These are phyloP conservation scores for Archaeoteleia sp. DNA, from an alignment of 2,888 invertebrate genomes.

Conservation along the genomic window DNA sequence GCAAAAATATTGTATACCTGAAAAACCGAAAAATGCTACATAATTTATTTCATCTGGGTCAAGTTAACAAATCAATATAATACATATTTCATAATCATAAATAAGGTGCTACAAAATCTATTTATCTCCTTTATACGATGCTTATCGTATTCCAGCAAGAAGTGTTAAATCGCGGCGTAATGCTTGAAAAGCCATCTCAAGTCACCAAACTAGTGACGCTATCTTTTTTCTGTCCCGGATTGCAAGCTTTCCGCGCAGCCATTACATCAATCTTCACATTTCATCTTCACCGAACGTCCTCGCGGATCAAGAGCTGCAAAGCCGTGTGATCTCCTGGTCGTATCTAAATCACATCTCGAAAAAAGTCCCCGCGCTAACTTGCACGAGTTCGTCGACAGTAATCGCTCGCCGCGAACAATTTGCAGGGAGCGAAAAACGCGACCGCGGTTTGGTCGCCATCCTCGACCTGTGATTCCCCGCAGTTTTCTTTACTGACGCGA, in stretches of 20 bases:
- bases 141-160: neutral
- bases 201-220: neutral
- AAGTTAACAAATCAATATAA: no score
- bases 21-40: no score
- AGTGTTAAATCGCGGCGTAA: neutral
- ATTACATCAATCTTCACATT: slow-evolving; percentile 35
- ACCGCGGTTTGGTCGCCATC: slow-evolving; percentile 20
- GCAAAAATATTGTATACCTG: no score
- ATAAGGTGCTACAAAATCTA: no score
- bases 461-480: slow-evolving; percentile 12
- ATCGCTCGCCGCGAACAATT: slow-evolving; percentile 49
- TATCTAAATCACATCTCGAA: slow-evolving; percentile 37
- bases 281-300: slow-evolving; percentile 17
- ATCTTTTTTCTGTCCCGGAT: slow-evolving; percentile 1
- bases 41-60: no score
- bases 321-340: slow-evolving; percentile 13
- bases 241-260: slow-evolving; percentile 5
- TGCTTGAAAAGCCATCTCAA: neutral
- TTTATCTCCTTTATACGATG: no score
- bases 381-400: slow-evolving; percentile 31
- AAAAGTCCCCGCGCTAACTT: slow-evolving; percentile 34
- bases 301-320: slow-evolving; percentile 16
- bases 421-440: slow-evolving; percentile 55
- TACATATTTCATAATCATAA: no score
- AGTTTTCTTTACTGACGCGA: slow-evolving; percentile 9